Conservation (phyloP, 2,113 vertebrate genomes). For the Ophiodon elongatus region DNA sequence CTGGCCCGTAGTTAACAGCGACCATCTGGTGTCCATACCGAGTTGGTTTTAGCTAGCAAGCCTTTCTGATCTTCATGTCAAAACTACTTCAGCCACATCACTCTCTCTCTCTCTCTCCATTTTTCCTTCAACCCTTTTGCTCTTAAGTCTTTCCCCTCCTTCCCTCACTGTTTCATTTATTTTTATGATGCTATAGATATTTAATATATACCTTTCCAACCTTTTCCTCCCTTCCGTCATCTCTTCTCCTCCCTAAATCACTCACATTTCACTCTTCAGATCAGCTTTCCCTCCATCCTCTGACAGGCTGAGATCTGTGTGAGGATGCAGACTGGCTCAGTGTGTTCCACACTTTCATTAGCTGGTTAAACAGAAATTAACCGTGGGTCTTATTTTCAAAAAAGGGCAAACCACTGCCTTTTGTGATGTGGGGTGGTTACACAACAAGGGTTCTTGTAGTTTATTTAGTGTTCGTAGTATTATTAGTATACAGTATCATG, state of each 20-base stretch:
- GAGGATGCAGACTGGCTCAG: not conserved
- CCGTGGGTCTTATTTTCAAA: constrained; percentile 5
- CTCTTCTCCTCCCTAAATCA: not conserved
- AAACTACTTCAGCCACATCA: constrained; percentile 31
- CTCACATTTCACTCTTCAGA: not conserved
- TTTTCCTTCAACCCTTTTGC: not conserved
- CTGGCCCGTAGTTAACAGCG: constrained; percentile 66
- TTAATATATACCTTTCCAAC: not conserved
- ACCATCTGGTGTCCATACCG: constrained; percentile 74
- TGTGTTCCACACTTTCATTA: constrained; percentile 2
- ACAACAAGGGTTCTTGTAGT: not conserved
- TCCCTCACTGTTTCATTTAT: not conserved
- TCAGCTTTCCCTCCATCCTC: constrained; percentile 17
- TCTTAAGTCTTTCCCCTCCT: not conserved
- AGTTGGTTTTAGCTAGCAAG: constrained; percentile 49
- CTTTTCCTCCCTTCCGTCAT: not conserved
- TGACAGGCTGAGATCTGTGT: not conserved
- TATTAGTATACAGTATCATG: not conserved
- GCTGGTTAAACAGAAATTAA: constrained; percentile 5
- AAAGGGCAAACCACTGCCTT: not conserved
- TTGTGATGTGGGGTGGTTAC: not conserved
- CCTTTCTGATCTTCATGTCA: constrained; percentile 45
- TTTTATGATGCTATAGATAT: not conserved
- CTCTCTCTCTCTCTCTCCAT: constrained; percentile 22
- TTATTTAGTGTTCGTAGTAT: not conserved